These are phyloP conservation scores for Strongylocentrotus purpuratus DNA, from an alignment of 35 echinoderm and acorn worm species.

Conservation along the genomic window DNA sequence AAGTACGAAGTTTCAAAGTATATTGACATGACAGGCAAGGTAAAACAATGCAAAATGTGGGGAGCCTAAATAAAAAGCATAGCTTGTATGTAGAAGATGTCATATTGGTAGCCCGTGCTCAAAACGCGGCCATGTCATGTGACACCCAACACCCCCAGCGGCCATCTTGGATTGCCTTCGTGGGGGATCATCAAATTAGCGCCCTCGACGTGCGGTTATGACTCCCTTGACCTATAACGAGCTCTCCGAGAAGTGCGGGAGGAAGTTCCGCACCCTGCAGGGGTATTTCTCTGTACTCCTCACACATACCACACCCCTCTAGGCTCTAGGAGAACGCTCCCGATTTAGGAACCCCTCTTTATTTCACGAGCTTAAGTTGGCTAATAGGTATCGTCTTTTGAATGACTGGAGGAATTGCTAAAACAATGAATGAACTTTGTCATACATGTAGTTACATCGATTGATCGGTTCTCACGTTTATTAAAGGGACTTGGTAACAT, in stretches of 20 bases:
- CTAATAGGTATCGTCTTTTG: background rate
- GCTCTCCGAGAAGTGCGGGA: background rate
- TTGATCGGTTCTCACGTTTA: background rate
- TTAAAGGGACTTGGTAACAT: too few relatives aligned
- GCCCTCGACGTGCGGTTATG: background rate
- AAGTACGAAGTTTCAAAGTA: too few relatives aligned
- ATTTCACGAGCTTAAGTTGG: background rate
- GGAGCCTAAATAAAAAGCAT: too few relatives aligned
- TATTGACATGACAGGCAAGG: too few relatives aligned
- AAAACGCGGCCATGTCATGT: background rate
- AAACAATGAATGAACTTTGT: background rate
- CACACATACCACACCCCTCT: background rate
- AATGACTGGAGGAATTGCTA: background rate
- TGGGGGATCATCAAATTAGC: background rate
- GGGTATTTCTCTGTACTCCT: background rate
- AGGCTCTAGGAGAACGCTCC: background rate
- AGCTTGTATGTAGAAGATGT: too few relatives aligned
- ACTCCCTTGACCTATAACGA: background rate
- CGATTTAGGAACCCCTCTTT: background rate
- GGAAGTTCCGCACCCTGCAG: background rate
- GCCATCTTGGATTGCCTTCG: background rate
- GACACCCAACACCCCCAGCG: background rate
- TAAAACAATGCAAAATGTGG: too few relatives aligned
- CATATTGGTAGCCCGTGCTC: background rate
- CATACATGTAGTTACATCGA: background rate